These are phyloP conservation scores for Pseudomyrmex sp. DNA, from an alignment of 1,140 invertebrate genomes.

Conservation along the genomic window DNA sequence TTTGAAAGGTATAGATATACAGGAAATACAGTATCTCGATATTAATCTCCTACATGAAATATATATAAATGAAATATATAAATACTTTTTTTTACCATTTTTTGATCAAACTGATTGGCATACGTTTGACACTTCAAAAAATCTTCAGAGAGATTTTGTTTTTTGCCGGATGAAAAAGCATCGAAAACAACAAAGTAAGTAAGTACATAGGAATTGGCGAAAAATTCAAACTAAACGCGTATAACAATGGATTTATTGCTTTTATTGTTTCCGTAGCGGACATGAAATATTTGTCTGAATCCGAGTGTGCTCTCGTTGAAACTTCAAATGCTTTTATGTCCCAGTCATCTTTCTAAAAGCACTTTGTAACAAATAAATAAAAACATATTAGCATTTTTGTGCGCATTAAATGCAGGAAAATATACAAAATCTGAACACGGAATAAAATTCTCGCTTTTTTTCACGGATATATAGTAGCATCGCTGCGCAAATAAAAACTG, in stretches of 20 bases:
- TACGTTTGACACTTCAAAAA: neutral
- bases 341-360: neutral
- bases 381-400: neutral
- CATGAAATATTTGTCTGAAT: constrained; percentile 24
- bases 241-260: constrained; percentile 27
- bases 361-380: neutral
- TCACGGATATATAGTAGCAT: neutral
- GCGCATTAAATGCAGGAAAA: neutral
- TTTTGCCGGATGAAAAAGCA: neutral
- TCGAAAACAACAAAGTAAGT: neutral
- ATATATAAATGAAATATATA: neutral
- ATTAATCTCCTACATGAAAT: neutral
- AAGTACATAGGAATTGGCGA: neutral
- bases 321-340: constrained; percentile 20
- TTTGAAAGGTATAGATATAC: neutral
- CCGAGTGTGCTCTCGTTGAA: constrained; percentile 15
- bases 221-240: neutral
- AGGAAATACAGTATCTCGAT: neutral
- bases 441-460: no score
- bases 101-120: neutral
- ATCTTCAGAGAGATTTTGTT: neutral
- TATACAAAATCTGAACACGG: no score
- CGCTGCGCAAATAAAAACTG: constrained; percentile 18
- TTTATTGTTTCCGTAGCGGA: neutral
- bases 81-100: neutral